Conservation (phyloP, 2,888 invertebrate species). For the Trichacis sp. region DNA sequence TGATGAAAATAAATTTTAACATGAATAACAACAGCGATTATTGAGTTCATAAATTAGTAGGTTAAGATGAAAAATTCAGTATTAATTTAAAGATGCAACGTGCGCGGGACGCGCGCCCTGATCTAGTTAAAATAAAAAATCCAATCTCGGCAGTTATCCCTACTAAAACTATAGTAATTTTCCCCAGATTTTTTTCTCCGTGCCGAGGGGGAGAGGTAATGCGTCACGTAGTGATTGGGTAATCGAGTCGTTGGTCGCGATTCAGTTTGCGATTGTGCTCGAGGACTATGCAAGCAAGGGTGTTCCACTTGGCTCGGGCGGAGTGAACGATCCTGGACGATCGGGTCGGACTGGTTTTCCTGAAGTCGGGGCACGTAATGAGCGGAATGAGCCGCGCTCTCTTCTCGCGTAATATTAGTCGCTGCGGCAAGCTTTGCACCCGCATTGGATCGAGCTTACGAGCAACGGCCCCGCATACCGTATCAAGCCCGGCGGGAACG, state of each 20-base stretch:
- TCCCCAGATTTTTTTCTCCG: conserved; percentile 15
- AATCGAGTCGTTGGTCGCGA: conserved; percentile 35
- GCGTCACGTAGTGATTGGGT: conserved; percentile 36
- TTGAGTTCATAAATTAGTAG: no score
- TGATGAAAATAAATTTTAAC: no score
- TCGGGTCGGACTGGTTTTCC: conserved; percentile 32
- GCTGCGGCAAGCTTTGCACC: conserved; percentile 59
- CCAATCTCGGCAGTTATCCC: no score
- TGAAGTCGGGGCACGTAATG: conserved; percentile 61
- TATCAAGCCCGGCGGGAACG: conserved; percentile 62
- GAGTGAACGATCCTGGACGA: conserved; percentile 30
- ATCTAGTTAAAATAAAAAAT: no score
- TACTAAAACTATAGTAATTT: conserved; percentile 50
- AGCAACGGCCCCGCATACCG: conserved; percentile 65
- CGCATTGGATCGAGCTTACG: conserved; percentile 56
- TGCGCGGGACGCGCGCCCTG: no score
- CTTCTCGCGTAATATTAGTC: conserved; percentile 66
- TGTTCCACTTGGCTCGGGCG: conserved; percentile 12
- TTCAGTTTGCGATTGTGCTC: conserved; percentile 23
- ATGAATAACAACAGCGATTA: no score
- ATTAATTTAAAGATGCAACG: no score
- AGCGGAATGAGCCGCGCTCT: no score
- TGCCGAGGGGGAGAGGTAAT: conserved; percentile 20
- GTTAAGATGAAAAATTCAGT: no score
- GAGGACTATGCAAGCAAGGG: conserved; percentile 4